Base-by-base conservation (phyloP, 2,888 invertebrate species). In the Mythimna lalbum region DNA sequence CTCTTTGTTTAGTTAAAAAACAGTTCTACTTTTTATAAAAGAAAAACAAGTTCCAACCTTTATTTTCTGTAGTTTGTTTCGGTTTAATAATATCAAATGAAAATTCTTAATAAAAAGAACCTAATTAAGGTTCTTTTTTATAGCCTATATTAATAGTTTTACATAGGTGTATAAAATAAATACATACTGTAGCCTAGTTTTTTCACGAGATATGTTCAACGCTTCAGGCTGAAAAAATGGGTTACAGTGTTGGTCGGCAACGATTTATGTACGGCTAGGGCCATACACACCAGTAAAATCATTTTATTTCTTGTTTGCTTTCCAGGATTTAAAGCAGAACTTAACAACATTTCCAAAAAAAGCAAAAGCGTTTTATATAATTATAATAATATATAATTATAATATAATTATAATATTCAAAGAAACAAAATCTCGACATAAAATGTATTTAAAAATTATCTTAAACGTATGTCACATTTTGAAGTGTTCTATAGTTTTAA, bases 401-500 rank as follows among this genome's bases (percentile, higher is more conserved):
- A 2, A 27, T 27, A 27, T n/a, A n/a, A n/a, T n/a, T n/a, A n/a
- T n/a, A 27, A 39, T 39, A 39, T 39, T 12, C 12, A 12, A 39
- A 39, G 14, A 39, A 39, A 27, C 4, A 39, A 39, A 12, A 14
- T 14, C 4, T 27, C 49, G 50, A 31, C 4, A n/a, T 21, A 49
- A 67, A 64, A 36, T 21, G 2, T 56, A 27, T 39, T 1, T 55
- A 0, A 31, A 59, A 63, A 53, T 9, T 19, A 33, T 31, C 7
- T 43, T 1, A 67, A 73, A 74, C 80, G 73, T 72, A 90, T 90
- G 84, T 86, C 70, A 83, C 39, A 72, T 66, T 86, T 84, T 85
- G 36, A 63, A 73, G 79, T 91, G 81, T 85, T 87, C 93, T 93
- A 90, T 91, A 92, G 88, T 92, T 93, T 91, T 89, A 92, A 92